Conservation (phyloP, 2,888 invertebrate genomes). For the Philereme transversata region DNA sequence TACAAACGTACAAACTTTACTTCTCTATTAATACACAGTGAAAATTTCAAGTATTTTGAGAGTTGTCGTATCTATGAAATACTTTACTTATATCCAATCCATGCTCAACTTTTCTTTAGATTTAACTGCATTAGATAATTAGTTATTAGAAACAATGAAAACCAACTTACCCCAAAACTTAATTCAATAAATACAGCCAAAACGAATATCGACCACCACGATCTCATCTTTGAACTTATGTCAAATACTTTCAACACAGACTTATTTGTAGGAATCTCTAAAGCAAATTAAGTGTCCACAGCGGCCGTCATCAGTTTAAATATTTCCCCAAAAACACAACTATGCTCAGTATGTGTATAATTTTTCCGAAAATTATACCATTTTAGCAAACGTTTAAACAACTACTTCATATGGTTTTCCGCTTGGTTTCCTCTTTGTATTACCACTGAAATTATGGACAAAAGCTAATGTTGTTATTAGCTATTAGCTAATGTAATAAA, state of each 20-base stretch:
- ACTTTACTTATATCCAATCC: too few species aligned
- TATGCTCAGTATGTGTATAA: conserved; percentile 15
- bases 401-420: neutral
- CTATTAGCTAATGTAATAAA: too few species aligned
- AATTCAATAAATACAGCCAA: conserved; percentile 9
- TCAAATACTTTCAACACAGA: neutral
- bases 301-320: conserved; percentile 4
- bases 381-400: conserved; percentile 12
- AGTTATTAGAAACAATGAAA: neutral
- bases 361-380: conserved; percentile 21
- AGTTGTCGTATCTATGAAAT: too few species aligned
- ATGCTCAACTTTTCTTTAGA: too few species aligned
- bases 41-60: too few species aligned
- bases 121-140: too few species aligned
- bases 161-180: conserved; percentile 15
- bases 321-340: conserved; percentile 4
- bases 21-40: too few species aligned
- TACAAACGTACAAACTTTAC: too few species aligned
- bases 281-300: conserved; percentile 7
- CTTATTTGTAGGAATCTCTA: conserved; percentile 2
- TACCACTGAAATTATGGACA: neutral
- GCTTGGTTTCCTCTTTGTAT: neutral
- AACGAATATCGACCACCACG: neutral
- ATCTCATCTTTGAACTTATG: neutral
- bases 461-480: too few species aligned